Conservation (phyloP, 2,113 vertebrate genomes). For the Nymphicus hollandicus region DNA sequence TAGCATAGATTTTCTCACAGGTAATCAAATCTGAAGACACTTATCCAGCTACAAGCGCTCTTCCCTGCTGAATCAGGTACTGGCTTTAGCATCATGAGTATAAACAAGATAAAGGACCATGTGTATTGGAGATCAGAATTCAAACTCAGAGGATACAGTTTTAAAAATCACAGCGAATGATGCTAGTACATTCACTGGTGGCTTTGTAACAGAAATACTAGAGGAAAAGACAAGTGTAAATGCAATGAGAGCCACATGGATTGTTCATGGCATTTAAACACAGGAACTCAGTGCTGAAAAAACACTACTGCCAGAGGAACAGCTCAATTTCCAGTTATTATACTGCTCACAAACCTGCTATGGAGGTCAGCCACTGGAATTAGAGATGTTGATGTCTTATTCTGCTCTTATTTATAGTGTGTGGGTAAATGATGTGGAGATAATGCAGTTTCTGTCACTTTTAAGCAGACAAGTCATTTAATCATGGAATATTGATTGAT, state of each 20-base stretch:
- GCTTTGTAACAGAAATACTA: neutral
- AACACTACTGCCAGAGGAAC: neutral
- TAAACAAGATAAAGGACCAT: neutral
- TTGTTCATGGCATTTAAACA: neutral
- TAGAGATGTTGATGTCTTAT: neutral
- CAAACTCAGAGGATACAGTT: neutral
- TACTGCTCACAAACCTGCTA: neutral
- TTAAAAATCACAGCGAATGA: neutral
- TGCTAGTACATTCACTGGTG: neutral
- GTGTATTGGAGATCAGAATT: neutral
- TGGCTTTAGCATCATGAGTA: neutral
- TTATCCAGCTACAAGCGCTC: neutral
- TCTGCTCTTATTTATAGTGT: neutral
- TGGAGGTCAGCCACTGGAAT: neutral
- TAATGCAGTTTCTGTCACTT: neutral
- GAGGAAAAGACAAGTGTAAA: neutral
- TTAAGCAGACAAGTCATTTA: neutral
- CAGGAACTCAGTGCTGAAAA: neutral
- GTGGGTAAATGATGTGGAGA: neutral
- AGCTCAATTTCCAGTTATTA: neutral
- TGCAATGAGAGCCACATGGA: neutral
- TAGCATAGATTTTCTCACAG: neutral
- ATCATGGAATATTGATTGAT: neutral
- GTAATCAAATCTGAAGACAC: neutral
- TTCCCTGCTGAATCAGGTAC: neutral